Base-by-base conservation (phyloP, 2,888 invertebrate genomes). In the Patella caerulea region DNA sequence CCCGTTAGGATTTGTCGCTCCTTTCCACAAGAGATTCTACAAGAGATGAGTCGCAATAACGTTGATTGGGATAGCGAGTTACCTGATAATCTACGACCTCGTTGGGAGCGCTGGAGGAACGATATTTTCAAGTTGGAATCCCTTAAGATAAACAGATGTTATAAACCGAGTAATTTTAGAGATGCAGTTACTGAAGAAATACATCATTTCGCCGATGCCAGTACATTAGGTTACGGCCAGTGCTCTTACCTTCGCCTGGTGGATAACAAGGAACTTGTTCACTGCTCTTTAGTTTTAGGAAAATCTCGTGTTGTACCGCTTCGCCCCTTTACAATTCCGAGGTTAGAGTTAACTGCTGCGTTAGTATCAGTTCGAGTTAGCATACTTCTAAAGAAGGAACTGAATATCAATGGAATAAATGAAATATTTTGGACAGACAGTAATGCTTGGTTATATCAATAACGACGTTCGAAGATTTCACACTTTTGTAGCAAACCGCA, bases 401-500 rank as follows among this genome's bases (percentile, higher is more conserved):
- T 86, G 0, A 65, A 77, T 7, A 69, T 74, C 29, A 14, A 45
- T 2, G 74, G 73, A 17, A 55, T 72, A n/a, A 71, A 72, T 9
- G 56, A 82, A 29, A 75, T 71, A 34, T 85, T 82, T 72, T 85
- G 82, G 83, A 84, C 83, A 24, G 85, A 86, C 70, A 78, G 75
- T 11, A 70, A 70, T 17, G 7, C 74, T 84, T 17, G 83, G 84
- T 9, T 86, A 85, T 72, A 82, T 85, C 14, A 73, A 56, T 7
- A 86, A 86, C 70, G 83, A 82, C 14, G 75, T 81, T 3, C 71
- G 79, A 14, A 52, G 84, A 14, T 86, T 86, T 53, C 84, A 84
- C 17, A 77, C 81, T 0, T 86, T 81, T 75, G 85, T 86, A 19
- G 84, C 83, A 1, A 86, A 86, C 77, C 70, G 86, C 17, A 81